Percentiles rank a stretch among this genome's conserved stretches.
These are phyloP conservation scores for Rapana venosa DNA, from an alignment of 2,888 invertebrate genomes.

Conservation along the genomic window DNA sequence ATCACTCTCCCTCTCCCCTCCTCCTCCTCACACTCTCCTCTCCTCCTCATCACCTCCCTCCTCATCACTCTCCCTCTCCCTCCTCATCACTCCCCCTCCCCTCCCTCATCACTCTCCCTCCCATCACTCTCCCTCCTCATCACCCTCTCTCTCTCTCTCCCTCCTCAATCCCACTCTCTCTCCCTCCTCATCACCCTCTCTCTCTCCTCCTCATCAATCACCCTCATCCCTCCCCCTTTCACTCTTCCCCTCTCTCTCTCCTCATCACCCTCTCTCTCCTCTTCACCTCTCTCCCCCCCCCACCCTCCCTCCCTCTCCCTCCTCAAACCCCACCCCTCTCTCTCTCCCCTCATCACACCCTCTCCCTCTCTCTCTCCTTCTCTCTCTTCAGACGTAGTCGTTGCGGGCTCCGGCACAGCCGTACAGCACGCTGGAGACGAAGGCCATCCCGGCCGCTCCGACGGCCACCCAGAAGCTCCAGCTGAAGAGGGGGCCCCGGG, in stretches of 20 bases:
- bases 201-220: neutral
- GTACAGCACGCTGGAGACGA: conserved; percentile 68
- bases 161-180: neutral
- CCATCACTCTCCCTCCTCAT: neutral
- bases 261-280: neutral
- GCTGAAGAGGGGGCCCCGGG: conserved; percentile 57
- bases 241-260: too few species aligned
- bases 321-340: too few species aligned
- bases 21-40: neutral
- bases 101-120: neutral
- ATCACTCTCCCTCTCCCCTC: neutral
- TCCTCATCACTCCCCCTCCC: neutral
- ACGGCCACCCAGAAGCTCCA: conserved; percentile 74
- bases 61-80: neutral
- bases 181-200: neutral
- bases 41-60: neutral
- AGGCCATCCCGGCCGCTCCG: conserved; percentile 64
- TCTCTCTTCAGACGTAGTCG: conserved; percentile 44
- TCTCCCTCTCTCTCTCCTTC: neutral
- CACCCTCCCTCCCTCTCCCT: too few species aligned
- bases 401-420: conserved; percentile 63
- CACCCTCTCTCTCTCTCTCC: neutral
- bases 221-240: neutral
- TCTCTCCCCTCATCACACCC: neutral
- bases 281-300: neutral